A percentile compares a stretch with the other conserved stretches of the same genome.
Conservation (phyloP, 2,113 vertebrate species). For the Psophia crepitans region DNA sequence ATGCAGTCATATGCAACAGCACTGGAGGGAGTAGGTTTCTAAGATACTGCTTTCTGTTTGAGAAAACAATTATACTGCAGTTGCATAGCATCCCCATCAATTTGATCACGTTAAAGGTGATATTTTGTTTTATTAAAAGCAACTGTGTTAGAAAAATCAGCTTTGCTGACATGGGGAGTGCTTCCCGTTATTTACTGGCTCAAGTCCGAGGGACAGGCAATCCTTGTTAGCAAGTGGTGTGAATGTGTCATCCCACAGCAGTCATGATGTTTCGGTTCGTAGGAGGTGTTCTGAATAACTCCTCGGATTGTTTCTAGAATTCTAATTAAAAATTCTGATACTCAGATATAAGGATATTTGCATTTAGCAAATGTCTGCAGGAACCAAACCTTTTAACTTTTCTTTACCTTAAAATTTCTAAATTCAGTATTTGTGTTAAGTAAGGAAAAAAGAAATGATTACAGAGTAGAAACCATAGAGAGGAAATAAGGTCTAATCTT, state of each 20-base stretch:
- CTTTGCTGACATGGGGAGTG: neutral
- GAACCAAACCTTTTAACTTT: neutral
- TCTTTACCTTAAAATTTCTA: neutral
- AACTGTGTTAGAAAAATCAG: slow-evolving; percentile 4
- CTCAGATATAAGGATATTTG: neutral
- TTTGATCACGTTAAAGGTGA: slow-evolving; percentile 13
- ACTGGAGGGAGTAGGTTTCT: neutral
- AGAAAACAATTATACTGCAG: neutral
- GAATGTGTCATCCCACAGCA: neutral
- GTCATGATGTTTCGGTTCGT: neutral
- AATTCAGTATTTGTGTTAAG: neutral
- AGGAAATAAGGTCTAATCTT: neutral
- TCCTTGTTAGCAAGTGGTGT: neutral
- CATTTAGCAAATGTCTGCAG: neutral
- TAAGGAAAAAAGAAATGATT: neutral
- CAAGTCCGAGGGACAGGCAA: neutral
- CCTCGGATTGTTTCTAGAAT: neutral
- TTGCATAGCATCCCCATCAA: neutral
- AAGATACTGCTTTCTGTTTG: neutral
- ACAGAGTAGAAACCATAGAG: neutral
- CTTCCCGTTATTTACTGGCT: slow-evolving; percentile 18
- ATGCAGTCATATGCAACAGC: neutral
- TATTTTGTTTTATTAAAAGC: slow-evolving; percentile 34
- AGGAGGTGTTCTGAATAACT: neutral
- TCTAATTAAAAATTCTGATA: neutral